Percentiles rank a stretch among this genome's conserved stretches.
These are phyloP conservation scores for Isurus oxyrinchus DNA, from an alignment of 2,113 vertebrate species.

Conservation along the genomic window DNA sequence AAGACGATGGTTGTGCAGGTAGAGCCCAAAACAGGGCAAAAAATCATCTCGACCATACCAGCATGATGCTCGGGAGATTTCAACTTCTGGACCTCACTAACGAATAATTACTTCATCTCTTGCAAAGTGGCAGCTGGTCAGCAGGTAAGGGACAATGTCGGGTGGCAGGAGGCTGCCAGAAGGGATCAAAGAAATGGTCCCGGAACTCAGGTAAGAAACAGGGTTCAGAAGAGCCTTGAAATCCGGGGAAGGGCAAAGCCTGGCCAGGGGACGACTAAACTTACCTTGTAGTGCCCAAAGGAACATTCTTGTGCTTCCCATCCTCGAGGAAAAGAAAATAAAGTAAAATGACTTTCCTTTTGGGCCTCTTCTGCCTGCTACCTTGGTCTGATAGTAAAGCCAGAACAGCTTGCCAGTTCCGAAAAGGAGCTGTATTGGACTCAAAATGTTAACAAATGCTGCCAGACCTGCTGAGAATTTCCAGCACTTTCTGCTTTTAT, in stretches of 20 bases:
- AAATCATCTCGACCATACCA: neutral
- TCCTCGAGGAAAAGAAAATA: neutral
- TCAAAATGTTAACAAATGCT: too few species aligned
- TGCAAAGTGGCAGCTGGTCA: neutral
- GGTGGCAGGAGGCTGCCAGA: neutral
- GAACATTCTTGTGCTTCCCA: neutral
- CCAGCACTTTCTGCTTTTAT: too few species aligned
- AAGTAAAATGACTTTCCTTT: neutral
- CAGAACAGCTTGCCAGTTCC: neutral
- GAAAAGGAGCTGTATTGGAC: too few species aligned
- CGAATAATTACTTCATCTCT: neutral
- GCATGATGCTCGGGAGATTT: neutral
- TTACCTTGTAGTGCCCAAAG: neutral
- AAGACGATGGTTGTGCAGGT: neutral
- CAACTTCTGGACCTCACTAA: neutral
- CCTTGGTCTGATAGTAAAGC: neutral
- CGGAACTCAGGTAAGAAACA: neutral
- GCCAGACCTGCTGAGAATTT: too few species aligned
- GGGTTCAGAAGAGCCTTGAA: neutral
- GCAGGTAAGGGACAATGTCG: neutral
- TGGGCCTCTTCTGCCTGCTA: neutral
- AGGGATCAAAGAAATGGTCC: neutral
- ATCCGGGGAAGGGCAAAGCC: neutral
- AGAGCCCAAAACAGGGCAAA: neutral
- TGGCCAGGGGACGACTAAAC: neutral